Conservation (phyloP, 2,797 vertebrate genomes). For the Leptatherina wallacei region DNA sequence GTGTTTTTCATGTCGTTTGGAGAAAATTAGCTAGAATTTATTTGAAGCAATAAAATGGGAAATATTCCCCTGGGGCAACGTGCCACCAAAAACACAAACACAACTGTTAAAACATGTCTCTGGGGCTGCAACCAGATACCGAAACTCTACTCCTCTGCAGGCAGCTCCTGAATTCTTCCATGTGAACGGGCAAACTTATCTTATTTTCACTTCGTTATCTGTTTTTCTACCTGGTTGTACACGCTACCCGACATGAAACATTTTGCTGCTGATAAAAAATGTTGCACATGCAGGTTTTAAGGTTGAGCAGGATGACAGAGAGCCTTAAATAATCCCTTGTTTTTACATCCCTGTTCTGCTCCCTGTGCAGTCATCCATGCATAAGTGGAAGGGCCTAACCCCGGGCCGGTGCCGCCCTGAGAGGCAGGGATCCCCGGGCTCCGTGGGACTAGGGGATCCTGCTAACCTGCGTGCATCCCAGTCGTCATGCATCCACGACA, state of each 20-base stretch:
- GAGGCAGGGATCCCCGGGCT: slow-evolving; percentile 65
- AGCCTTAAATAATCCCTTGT: slow-evolving; percentile 71
- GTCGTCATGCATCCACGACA: slow-evolving; percentile 40
- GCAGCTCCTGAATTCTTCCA: slow-evolving; percentile 62
- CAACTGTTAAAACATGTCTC: slow-evolving; percentile 81
- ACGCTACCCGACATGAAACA: slow-evolving; percentile 41
- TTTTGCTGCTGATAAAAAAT: slow-evolving; percentile 46
- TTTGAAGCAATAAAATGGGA: slow-evolving; percentile 81
- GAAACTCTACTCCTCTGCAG: slow-evolving; percentile 47
- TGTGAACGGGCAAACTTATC: slow-evolving; percentile 36
- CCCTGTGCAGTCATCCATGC: slow-evolving; percentile 77
- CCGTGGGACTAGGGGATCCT: slow-evolving; percentile 55
- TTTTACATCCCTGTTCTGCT: slow-evolving; percentile 62
- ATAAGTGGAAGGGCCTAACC: slow-evolving; percentile 60
- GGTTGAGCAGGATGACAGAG: slow-evolving; percentile 65
- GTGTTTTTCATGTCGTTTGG: slow-evolving; percentile 78
- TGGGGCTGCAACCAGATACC: slow-evolving; percentile 74
- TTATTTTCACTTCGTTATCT: slow-evolving; percentile 58
- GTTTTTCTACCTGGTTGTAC: slow-evolving; percentile 47
- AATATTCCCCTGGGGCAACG: slow-evolving; percentile 75
- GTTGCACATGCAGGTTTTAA: slow-evolving; percentile 55
- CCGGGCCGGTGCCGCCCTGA: slow-evolving; percentile 44
- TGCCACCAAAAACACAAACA: slow-evolving; percentile 82
- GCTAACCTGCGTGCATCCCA: slow-evolving; percentile 57
- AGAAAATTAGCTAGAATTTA: slow-evolving; percentile 78